Percentiles rank a stretch among this genome's conserved stretches.
Conservation (phyloP, 2,113 vertebrate species). For the Cryptomyrus ogoouensis region DNA sequence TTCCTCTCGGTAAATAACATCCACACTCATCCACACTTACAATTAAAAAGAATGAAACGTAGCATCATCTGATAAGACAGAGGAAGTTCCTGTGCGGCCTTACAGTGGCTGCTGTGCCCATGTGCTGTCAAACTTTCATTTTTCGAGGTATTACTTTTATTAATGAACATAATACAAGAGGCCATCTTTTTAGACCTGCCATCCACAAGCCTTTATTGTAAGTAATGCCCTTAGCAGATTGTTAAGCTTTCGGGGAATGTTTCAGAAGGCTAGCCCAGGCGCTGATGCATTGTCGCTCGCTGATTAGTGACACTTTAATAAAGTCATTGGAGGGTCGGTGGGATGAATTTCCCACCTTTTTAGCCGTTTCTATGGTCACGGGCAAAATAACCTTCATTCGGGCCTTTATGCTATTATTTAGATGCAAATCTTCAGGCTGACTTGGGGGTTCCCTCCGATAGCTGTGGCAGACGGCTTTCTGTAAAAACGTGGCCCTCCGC, state of each 20-base stretch:
- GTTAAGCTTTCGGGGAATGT: conserved; percentile 55
- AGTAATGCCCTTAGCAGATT: conserved; percentile 47
- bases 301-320: conserved; percentile 81
- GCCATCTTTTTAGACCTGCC: conserved; percentile 10
- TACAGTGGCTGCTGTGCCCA: background rate
- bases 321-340: conserved; percentile 73
- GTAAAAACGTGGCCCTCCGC: conserved; percentile 13
- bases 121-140: background rate
- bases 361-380: conserved; percentile 74
- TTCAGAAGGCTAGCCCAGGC: conserved; percentile 56
- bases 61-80: background rate
- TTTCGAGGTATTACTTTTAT: background rate
- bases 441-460: background rate
- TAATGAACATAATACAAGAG: background rate
- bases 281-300: conserved; percentile 65
- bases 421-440: conserved; percentile 59
- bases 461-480: conserved; percentile 10
- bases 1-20: background rate
- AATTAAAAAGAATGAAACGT: background rate
- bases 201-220: conserved; percentile 37
- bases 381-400: conserved; percentile 34
- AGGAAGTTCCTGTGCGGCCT: background rate
- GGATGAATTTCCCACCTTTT: conserved; percentile 73
- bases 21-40: background rate
- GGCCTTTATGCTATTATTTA: conserved; percentile 57